Evolutionary conservation across 2,888 invertebrate genomes (phyloP).

Genomic region (Tinea trinotella): DNA sequence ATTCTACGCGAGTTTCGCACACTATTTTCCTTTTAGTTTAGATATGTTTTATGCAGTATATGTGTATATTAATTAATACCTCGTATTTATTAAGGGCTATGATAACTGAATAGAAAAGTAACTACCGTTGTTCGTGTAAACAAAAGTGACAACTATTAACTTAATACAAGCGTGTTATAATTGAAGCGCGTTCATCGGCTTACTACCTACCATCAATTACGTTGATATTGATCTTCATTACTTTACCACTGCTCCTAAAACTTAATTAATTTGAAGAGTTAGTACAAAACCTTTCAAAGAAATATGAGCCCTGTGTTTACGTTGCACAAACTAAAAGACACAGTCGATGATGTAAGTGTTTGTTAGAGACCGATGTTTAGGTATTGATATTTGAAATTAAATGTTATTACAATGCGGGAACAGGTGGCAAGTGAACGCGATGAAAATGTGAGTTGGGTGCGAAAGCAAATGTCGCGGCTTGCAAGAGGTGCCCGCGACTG

Average conservation of each 20-base stretch:
- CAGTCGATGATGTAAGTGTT: constrained; percentile 4
- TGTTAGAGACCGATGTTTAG: neutral
- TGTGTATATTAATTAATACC: neutral
- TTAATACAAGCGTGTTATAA: constrained; percentile 32
- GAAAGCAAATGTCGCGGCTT: constrained; percentile 39
- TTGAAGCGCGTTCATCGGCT: constrained; percentile 45
- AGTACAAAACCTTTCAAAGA: constrained; percentile 23
- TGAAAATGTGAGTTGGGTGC: constrained; percentile 35
- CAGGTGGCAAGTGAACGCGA: constrained; percentile 37
- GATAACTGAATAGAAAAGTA: neutral
- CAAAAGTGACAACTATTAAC: constrained; percentile 11
- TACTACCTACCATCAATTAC: constrained; percentile 51
- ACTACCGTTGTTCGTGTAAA: constrained; percentile 1
- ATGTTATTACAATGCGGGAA: neutral
- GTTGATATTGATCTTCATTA: constrained; percentile 54
- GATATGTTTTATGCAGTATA: neutral
- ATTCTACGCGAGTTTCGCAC: neutral
- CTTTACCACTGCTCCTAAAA: constrained; percentile 48
- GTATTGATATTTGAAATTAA: neutral
- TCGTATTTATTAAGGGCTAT: neutral
- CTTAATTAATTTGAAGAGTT: constrained; percentile 39
- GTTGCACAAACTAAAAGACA: neutral
- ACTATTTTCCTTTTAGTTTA: neutral
- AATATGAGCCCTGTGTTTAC: constrained; percentile 51
- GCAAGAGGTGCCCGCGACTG: constrained; percentile 42